Evolutionary conservation across 53 echinoderm and acorn worm species (phyloP), one percentile per base, ranked within the genome.

Genomic region (Paelopatides confundens): DNA sequence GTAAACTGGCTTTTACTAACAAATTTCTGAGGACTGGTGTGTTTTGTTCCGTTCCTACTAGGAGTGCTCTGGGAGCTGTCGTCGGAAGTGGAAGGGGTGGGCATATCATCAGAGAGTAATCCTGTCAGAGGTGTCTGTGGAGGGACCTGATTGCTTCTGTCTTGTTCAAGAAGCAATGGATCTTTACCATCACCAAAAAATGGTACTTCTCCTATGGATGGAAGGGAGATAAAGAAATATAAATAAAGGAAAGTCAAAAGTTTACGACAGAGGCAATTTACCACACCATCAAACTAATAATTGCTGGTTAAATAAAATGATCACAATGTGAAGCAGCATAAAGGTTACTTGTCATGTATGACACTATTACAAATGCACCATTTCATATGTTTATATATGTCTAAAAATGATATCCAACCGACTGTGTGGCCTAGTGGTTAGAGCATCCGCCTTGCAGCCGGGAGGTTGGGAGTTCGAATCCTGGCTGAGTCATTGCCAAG

Each of bases 1-100:
- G 92, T 89, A 66, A 97, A 97, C 53, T 95, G 93, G 23, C 94
- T 92, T 76, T 94, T 91, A 13, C 89, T 82, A 27, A 90, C 91
- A 63, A 83, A 26, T 69, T 90, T 82, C 47, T 96, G 96, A 47
- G 95, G 93, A 53, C 89, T 95, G 18, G 84, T 65, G 65, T 83
- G 24, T 21, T 36, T 83, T 17, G 15, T 32, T 47, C 53, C 79
- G 10, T 36, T 64, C 37, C 30, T 83, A 31, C 23, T 28, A 11
- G 84, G 84, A 34, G 84, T 63, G 36, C 84, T 83, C 53, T 52
- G 53, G 31, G 82, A 54, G 37, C 65, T 64, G 39, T 83, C 84
- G 1, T 33, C 35, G 21, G 84, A 35, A 31, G 84, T 26, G 7
- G 84, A 9, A 21, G 39, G 35, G 43, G 76, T 37, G 3, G 31